These are phyloP conservation scores for Magallana gigas DNA, from an alignment of 1,140 invertebrate genomes.

Conservation along the genomic window DNA sequence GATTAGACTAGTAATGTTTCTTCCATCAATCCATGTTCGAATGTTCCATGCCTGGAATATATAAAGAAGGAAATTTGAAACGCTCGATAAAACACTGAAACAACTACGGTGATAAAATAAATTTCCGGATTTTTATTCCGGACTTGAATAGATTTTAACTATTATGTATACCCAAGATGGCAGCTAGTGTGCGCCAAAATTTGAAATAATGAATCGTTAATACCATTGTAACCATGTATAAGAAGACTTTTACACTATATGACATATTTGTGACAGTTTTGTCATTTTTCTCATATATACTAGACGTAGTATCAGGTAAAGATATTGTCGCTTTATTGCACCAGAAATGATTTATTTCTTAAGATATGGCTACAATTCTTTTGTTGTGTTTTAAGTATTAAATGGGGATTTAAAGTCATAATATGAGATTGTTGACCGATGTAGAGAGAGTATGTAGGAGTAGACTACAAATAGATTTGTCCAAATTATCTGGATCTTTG, in stretches of 20 bases:
- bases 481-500: too few relatives aligned
- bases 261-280: slow-evolving; percentile 56
- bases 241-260: slow-evolving; percentile 55
- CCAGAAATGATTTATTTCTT: too few relatives aligned
- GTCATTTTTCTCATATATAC: slow-evolving; percentile 57
- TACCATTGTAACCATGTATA: slow-evolving; percentile 41
- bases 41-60: too few relatives aligned
- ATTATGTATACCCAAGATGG: background rate
- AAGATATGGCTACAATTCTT: too few relatives aligned
- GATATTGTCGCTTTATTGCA: background rate
- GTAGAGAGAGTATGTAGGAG: too few relatives aligned
- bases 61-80: background rate
- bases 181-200: slow-evolving; percentile 48
- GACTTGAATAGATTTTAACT: background rate
- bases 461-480: too few relatives aligned
- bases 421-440: too few relatives aligned
- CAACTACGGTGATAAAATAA: background rate
- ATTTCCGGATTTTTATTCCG: background rate
- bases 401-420: too few relatives aligned
- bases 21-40: too few relatives aligned
- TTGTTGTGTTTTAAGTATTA: too few relatives aligned
- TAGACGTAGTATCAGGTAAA: slow-evolving; percentile 62
- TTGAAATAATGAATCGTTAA: background rate
- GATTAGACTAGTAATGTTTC: too few relatives aligned
- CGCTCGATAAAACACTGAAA: background rate